Conservation (phyloP, 2,113 vertebrate species). For the Megaceryle torquata region DNA sequence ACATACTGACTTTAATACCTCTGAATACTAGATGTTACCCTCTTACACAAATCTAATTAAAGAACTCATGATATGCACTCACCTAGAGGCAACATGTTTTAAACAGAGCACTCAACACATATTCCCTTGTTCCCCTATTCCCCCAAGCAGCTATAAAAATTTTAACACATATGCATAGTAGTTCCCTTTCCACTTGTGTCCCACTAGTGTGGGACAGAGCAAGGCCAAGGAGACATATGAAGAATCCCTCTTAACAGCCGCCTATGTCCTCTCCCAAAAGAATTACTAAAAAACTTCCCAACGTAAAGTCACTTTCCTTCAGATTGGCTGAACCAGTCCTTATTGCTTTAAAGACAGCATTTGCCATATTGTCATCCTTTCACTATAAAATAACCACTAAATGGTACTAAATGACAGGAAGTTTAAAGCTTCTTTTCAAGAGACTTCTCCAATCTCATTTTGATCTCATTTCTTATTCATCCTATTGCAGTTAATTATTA, state of each 20-base stretch:
- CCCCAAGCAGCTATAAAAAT: not conserved
- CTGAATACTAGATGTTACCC: not conserved
- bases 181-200: not conserved
- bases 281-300: not conserved
- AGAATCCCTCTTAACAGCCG: not conserved
- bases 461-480: constrained; percentile 52
- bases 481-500: constrained; percentile 5
- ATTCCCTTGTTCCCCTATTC: not conserved
- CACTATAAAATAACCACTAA: not conserved
- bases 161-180: not conserved
- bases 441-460: not conserved
- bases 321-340: not conserved
- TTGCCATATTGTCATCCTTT: not conserved
- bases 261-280: not conserved
- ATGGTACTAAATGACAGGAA: not conserved
- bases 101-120: not conserved
- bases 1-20: not conserved
- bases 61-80: not conserved
- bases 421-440: not conserved
- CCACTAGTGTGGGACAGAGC: not conserved
- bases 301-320: not conserved
- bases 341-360: not conserved
- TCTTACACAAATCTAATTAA: not conserved
- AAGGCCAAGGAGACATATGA: not conserved
- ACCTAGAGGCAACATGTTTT: not conserved